These are phyloP conservation scores for Ploceus nigricollis DNA, from an alignment of 2,113 vertebrate genomes.

Conservation along the genomic window DNA sequence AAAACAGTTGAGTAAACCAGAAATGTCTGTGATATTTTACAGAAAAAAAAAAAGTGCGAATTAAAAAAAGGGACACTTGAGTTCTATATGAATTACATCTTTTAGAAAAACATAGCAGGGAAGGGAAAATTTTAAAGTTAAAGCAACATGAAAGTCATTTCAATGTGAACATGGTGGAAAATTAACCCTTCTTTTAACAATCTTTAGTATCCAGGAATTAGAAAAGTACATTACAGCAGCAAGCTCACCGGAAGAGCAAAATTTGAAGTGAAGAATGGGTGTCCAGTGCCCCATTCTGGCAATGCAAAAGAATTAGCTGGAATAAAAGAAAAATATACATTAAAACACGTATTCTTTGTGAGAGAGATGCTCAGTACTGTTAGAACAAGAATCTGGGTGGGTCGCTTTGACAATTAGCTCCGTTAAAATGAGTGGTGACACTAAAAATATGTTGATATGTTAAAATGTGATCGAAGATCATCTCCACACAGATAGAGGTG, in stretches of 20 bases:
- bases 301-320: background rate
- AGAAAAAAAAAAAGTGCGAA: background rate
- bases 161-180: background rate
- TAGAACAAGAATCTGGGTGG: background rate
- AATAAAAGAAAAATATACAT: background rate
- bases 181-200: background rate
- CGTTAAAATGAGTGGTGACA: background rate
- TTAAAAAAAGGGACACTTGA: background rate
- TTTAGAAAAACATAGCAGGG: background rate
- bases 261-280: background rate
- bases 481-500: rapidly evolving
- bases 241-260: background rate
- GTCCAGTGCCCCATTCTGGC: background rate
- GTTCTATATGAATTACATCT: background rate
- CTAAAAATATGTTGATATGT: background rate
- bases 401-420: background rate
- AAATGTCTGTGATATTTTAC: constrained; percentile 16
- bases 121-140: constrained; percentile 3
- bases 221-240: background rate
- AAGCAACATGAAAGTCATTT: background rate
- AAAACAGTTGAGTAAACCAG: constrained; percentile 23
- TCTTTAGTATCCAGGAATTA: background rate
- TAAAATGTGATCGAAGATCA: background rate
- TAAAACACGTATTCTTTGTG: background rate
- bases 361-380: background rate